phyloP scores from a whole-genome alignment of 1,140 invertebrate species.

The Musca vetustissima region DNA sequence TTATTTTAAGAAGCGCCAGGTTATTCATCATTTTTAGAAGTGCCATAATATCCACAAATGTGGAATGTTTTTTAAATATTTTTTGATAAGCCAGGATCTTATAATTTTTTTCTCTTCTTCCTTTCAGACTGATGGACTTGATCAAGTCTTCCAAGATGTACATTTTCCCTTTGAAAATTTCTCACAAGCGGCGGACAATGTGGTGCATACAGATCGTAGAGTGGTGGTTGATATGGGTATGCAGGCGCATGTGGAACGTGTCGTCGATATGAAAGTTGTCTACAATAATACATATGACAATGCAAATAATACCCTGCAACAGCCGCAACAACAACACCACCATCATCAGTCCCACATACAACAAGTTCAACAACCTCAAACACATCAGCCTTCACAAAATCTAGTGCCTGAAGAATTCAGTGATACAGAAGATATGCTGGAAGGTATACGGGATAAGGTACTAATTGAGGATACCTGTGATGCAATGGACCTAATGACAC shows the following conservation, averaged over 20 bases:
- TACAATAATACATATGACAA: background rate
- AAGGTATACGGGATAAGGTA: slow-evolving; percentile 68
- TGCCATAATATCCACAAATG: too few relatives aligned
- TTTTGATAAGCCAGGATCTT: too few relatives aligned
- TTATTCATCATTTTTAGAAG: too few relatives aligned
- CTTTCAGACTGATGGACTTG: slow-evolving; percentile 18
- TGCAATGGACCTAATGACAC: slow-evolving; percentile 44
- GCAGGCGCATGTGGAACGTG: too few relatives aligned
- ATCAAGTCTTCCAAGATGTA: slow-evolving; percentile 48
- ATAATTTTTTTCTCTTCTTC: too few relatives aligned
- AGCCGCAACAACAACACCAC: background rate
- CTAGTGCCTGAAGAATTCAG: slow-evolving; percentile 65
- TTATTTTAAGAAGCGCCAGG: too few relatives aligned
- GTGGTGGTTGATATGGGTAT: background rate
- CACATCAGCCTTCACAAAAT: background rate
- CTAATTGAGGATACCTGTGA: slow-evolving; percentile 52
- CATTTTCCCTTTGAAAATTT: slow-evolving; percentile 48
- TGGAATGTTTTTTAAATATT: too few relatives aligned
- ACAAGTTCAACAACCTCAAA: background rate
- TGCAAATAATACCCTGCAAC: background rate
- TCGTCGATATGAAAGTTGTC: too few relatives aligned
- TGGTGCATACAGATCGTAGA: slow-evolving; percentile 27
- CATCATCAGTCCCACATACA: background rate
- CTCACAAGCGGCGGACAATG: background rate
- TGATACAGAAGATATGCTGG: slow-evolving; percentile 81